phyloP scores from a whole-genome alignment of 2,113 vertebrate species.

The Archocentrus centrarchus region DNA sequence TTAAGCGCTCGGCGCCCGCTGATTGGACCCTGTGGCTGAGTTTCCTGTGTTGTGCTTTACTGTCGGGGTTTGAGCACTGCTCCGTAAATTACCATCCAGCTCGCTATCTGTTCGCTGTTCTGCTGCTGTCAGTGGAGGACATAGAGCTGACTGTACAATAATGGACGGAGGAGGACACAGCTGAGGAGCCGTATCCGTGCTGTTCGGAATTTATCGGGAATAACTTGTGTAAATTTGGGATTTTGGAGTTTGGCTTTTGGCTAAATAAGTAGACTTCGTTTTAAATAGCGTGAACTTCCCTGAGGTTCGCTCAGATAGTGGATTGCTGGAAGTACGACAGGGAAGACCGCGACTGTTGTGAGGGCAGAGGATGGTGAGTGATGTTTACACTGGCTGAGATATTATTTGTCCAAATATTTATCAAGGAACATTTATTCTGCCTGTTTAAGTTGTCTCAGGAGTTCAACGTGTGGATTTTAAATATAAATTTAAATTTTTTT shows the following conservation, averaged over 20 bases:
- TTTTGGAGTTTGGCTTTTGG: slow-evolving; percentile 3
- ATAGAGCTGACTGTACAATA: slow-evolving; percentile 26
- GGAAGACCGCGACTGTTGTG: slow-evolving; percentile 26
- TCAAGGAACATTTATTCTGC: not conserved
- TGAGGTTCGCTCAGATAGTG: slow-evolving; percentile 23
- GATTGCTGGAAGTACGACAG: slow-evolving; percentile 30
- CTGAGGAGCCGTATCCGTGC: slow-evolving; percentile 58
- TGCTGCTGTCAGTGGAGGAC: slow-evolving; percentile 44
- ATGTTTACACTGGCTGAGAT: slow-evolving; percentile 10
- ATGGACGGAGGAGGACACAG: slow-evolving; percentile 63
- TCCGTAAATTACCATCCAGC: not conserved
- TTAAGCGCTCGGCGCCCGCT: slow-evolving; percentile 19
- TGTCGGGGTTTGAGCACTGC: not conserved
- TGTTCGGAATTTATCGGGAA: slow-evolving; percentile 37
- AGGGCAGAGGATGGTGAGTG: slow-evolving; percentile 74
- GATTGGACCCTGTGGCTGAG: slow-evolving; percentile 59
- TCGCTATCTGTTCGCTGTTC: not conserved
- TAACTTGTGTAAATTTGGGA: slow-evolving; percentile 43
- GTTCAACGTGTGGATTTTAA: not conserved
- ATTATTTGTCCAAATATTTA: not conserved
- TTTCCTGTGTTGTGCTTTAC: slow-evolving; percentile 66
- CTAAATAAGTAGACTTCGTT: not conserved
- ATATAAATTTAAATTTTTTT: not conserved
- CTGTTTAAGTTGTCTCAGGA: not conserved
- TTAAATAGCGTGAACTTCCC: slow-evolving; percentile 15